Percentiles rank a stretch among this genome's conserved stretches.
Evolutionary conservation across 2,797 vertebrate genomes (phyloP).

Genomic region (Sebastes trivittatus): DNA sequence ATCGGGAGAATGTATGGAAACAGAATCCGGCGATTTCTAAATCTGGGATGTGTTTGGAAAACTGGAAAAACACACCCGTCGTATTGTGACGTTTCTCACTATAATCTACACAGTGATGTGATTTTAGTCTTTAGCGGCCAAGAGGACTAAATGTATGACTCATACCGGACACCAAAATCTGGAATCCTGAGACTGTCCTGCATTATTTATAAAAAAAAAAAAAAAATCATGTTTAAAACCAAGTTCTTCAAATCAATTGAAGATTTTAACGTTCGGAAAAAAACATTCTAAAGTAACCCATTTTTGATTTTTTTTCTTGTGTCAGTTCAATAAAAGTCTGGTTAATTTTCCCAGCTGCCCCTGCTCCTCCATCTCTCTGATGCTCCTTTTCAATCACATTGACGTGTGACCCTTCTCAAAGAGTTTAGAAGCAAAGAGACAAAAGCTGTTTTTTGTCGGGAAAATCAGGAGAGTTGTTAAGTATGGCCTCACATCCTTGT

Average conservation of each 20-base stretch:
- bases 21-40: background rate
- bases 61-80: background rate
- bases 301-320: background rate
- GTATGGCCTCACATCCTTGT: too few relatives aligned
- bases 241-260: background rate
- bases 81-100: background rate
- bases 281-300: background rate
- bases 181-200: background rate
- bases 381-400: background rate
- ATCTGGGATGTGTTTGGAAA: background rate
- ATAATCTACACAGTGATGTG: background rate
- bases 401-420: too few relatives aligned
- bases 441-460: too few relatives aligned
- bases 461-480: too few relatives aligned
- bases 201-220: conserved; percentile 1
- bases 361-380: background rate
- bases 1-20: background rate
- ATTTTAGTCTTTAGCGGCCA: background rate
- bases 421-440: too few relatives aligned
- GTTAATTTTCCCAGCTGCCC: background rate
- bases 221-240: background rate
- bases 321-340: conserved; percentile 14
- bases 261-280: background rate
- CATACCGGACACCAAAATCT: background rate
- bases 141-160: background rate